Conservation (phyloP, 2,113 vertebrate genomes). For the Onychostruthus taczanowskii region DNA sequence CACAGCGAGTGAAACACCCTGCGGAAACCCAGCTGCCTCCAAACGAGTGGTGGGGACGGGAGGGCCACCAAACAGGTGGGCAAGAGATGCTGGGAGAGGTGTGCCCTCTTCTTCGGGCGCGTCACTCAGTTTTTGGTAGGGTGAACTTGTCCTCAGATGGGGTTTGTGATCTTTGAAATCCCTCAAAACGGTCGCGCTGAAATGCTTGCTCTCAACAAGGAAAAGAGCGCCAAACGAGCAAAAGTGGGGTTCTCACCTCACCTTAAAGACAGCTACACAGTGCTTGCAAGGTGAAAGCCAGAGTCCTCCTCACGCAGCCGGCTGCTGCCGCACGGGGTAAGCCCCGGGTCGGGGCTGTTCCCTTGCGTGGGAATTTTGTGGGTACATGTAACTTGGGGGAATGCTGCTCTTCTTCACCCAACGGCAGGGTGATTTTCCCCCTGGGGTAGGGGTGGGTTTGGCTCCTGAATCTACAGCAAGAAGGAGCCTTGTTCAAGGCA, state of each 20-base stretch:
- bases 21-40: neutral
- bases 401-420: neutral
- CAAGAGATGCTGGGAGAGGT: neutral
- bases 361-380: neutral
- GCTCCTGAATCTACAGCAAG: neutral
- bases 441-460: neutral
- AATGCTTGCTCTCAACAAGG: neutral
- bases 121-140: neutral
- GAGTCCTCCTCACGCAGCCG: fast-evolving
- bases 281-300: neutral
- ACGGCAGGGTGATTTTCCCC: neutral
- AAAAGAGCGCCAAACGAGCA: neutral
- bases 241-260: fast-evolving
- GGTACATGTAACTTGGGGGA: fast-evolving
- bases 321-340: neutral
- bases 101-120: neutral
- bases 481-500: neutral
- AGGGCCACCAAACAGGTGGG: fast-evolving
- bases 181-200: neutral
- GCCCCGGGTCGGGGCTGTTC: neutral
- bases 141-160: neutral
- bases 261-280: neutral
- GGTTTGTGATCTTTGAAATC: neutral
- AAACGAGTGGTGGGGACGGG: fast-evolving
- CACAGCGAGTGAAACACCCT: fast-evolving